phyloP scores from a whole-genome alignment of 30 jellyfish, hydroid and myxozoan genomes.

The Pelagia noctiluca region DNA sequence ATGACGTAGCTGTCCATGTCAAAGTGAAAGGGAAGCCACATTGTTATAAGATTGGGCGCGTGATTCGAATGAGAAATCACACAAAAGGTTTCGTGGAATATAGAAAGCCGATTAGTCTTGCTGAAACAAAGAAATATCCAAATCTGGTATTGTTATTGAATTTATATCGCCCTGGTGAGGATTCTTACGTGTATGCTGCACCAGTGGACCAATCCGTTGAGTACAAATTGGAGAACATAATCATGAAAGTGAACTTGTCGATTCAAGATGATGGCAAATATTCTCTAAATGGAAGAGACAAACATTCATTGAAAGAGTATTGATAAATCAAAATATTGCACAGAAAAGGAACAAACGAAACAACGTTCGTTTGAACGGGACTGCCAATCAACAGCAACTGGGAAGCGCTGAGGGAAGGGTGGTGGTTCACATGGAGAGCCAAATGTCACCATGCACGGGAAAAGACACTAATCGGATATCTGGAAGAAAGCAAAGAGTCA shows the following conservation, averaged over 20 bases:
- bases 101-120: slow-evolving; percentile 32
- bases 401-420: too few species aligned
- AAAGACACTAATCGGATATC: background rate
- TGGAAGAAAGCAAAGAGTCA: background rate
- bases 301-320: background rate
- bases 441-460: background rate
- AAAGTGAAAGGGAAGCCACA: slow-evolving; percentile 2
- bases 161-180: too few species aligned
- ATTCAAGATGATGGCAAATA: background rate
- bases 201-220: too few species aligned
- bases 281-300: background rate
- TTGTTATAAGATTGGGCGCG: background rate
- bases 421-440: background rate
- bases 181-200: too few species aligned
- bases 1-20: slow-evolving; percentile 34
- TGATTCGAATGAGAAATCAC: slow-evolving; percentile 22
- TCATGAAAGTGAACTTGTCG: background rate
- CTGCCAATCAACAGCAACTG: background rate
- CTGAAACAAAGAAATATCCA: slow-evolving; percentile 18
- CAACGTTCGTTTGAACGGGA: background rate
- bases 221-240: too few species aligned
- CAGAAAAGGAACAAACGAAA: background rate
- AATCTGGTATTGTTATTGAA: too few species aligned
- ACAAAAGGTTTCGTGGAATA: slow-evolving; percentile 16
- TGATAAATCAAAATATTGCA: background rate